Evolutionary conservation across 2,888 invertebrate species (phyloP), one percentile per base, ranked within the genome.

Genomic region (Drosophila neutralis): DNA sequence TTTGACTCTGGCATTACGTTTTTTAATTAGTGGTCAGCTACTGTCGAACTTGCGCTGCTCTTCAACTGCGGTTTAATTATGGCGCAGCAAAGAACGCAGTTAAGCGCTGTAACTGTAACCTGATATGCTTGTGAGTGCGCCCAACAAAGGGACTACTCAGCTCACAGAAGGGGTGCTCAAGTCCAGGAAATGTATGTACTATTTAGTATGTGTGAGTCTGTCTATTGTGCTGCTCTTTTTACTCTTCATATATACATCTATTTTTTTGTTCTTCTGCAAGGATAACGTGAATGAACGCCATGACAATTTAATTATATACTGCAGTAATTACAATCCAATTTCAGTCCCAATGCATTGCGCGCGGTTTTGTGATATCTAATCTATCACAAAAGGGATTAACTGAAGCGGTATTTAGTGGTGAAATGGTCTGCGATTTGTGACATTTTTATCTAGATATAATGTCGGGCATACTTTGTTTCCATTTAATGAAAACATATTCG

Each of bases 261-360:
- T 42, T 42, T 51, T 53, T 45, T 52, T 49, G 45, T 45, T 18
- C 11, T 35, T 10, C n/a, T 36, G 29, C 53, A 70, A 72, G 82
- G 75, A 89, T 81, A 83, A 69, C 80, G 83, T 76, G 79, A 82
- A 83, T 78, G 87, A 71, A 76, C 74, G 63, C 62, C 36, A 73
- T 79, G 82, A 82, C 86, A 86, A 82, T 87, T 78, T 89, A 91
- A 90, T 90, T 84, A 90, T 81, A 80, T 65, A 83, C 69, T 69
- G 54, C 59, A 60, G 81, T 90, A 91, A 91, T 91, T 90, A 90
- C 91, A 91, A 91, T 82, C 85, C 90, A 87, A 91, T 91, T 88
- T 53, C 83, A 69, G 73, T 87, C 83, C 80, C 86, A 69, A 57
- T 82, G 80, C 83, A 83, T 51, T 80, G 70, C 82, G 82, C 40